Conservation (phyloP, 1,140 invertebrate species). For the Aporrectodea caliginosa region DNA sequence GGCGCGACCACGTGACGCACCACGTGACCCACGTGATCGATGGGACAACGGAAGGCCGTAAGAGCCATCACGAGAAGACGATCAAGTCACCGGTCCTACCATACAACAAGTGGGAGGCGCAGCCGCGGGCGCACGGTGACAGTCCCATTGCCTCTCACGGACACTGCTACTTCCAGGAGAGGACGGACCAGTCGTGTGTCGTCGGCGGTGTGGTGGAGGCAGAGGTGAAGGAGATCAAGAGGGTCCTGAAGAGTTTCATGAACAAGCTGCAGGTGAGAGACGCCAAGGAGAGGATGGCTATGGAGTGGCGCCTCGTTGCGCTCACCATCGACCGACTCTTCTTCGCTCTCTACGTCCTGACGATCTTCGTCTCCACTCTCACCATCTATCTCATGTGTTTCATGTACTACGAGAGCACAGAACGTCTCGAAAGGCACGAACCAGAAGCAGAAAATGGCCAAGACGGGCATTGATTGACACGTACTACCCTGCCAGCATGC, state of each 20-base stretch:
- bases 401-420: conserved; percentile 21
- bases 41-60: conserved; percentile 7
- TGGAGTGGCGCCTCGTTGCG: conserved; percentile 51
- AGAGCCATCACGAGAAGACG: conserved; percentile 16
- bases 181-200: not conserved
- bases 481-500: too few relatives aligned
- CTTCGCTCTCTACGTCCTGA: conserved; percentile 49
- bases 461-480: too few relatives aligned
- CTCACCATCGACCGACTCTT: conserved; percentile 53
- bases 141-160: not conserved
- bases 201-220: not conserved
- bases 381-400: conserved; percentile 40
- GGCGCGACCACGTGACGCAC: conserved; percentile 25
- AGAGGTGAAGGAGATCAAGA: conserved; percentile 37
- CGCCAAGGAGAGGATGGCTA: conserved; percentile 16
- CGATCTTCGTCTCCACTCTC: conserved; percentile 49
- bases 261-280: conserved; percentile 44
- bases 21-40: conserved; percentile 26
- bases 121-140: not conserved
- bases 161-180: not conserved
- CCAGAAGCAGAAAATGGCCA: too few relatives aligned
- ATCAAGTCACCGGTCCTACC: conserved; percentile 15
- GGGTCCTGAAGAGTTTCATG: conserved; percentile 39
- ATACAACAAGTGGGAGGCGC: conserved; percentile 18
- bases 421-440: too few relatives aligned